Conservation (phyloP, 2,888 invertebrate genomes). For the Orchestes rusci region DNA sequence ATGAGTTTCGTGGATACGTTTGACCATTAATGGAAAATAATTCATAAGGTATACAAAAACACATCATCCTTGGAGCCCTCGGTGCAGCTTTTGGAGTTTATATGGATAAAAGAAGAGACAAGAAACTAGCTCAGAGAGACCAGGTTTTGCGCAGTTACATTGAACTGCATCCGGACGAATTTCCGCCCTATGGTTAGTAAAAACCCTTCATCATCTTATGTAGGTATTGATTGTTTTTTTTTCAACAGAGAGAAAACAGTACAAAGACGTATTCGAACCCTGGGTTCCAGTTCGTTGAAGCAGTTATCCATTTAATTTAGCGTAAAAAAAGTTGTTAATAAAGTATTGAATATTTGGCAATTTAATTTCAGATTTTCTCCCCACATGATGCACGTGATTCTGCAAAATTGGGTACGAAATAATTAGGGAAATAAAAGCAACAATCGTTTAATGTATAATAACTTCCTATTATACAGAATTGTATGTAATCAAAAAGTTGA, state of each 20-base stretch:
- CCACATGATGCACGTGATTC: too few relatives aligned
- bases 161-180: constrained; percentile 69
- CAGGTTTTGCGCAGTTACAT: constrained; percentile 65
- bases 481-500: too few relatives aligned
- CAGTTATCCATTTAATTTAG: too few relatives aligned
- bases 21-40: constrained; percentile 5
- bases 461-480: too few relatives aligned
- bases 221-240: constrained; percentile 24
- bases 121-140: constrained; percentile 61
- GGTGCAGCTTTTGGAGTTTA: constrained; percentile 35
- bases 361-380: too few relatives aligned
- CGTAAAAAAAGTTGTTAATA: too few relatives aligned
- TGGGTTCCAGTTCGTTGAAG: constrained; percentile 64
- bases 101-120: constrained; percentile 46
- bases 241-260: constrained; percentile 55
- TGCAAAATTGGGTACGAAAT: too few relatives aligned
- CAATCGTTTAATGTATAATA: too few relatives aligned
- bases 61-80: constrained; percentile 35
- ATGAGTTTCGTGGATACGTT: too few relatives aligned
- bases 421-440: too few relatives aligned
- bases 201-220: neutral
- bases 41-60: constrained; percentile 49
- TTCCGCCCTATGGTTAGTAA: constrained; percentile 52
- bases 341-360: too few relatives aligned
- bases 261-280: constrained; percentile 52